A percentile compares a stretch with the other conserved stretches of the same genome.
phyloP scores from a whole-genome alignment of 2,888 invertebrate species.

The Bursaphelenchus okinawaensis region DNA sequence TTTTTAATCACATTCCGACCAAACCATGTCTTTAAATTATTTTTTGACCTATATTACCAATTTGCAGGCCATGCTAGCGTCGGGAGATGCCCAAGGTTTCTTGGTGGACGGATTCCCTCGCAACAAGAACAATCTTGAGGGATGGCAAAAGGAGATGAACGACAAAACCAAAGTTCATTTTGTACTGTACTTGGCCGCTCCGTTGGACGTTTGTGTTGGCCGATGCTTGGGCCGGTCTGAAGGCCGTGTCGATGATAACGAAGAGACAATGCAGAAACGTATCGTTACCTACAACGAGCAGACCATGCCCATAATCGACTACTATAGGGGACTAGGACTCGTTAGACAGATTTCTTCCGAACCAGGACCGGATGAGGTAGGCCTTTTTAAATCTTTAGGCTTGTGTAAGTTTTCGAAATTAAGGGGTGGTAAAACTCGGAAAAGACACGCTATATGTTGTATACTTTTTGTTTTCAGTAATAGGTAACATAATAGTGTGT shows the following conservation, averaged over 20 bases:
- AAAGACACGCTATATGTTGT: too few species aligned
- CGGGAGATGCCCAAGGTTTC: conserved; percentile 63
- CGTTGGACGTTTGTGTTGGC: conserved; percentile 73
- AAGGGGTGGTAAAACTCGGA: too few species aligned
- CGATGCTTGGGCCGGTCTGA: conserved; percentile 80
- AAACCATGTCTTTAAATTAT: neutral
- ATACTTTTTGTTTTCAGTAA: too few species aligned
- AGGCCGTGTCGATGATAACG: conserved; percentile 88
- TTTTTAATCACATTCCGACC: neutral
- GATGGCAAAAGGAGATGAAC: conserved; percentile 79
- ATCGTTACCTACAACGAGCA: conserved; percentile 50
- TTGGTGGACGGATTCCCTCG: conserved; percentile 97
- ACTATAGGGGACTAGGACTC: conserved; percentile 36
- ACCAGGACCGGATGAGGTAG: conserved; percentile 37
- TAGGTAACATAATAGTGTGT: too few species aligned
- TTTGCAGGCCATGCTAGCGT: conserved; percentile 57
- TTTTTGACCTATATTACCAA: conserved; percentile 5
- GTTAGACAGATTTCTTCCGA: conserved; percentile 44
- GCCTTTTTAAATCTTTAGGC: neutral
- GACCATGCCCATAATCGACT: conserved; percentile 58
- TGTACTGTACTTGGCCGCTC: conserved; percentile 86
- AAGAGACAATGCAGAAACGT: conserved; percentile 52
- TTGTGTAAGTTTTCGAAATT: too few species aligned
- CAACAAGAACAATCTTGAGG: conserved; percentile 89
- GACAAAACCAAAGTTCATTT: conserved; percentile 73